Conservation (phyloP, 2,888 invertebrate species). For the Lingula anatina region DNA sequence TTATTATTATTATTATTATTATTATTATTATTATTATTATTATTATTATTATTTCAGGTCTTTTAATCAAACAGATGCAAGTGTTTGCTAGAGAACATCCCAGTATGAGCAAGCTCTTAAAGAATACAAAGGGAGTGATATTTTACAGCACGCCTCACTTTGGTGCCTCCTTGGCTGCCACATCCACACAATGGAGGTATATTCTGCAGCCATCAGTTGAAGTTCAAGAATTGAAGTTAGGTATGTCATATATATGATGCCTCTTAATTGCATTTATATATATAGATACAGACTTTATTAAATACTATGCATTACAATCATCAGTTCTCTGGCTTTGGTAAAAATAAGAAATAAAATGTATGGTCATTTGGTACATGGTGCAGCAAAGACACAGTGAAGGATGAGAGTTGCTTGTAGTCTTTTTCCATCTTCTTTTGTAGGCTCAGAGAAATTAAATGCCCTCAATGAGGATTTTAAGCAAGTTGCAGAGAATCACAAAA, state of each 20-base stretch:
- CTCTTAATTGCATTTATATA: not conserved
- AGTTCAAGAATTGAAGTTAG: constrained; percentile 73
- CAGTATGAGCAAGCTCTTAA: constrained; percentile 59
- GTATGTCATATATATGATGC: constrained; percentile 53
- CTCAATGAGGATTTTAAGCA: too few relatives aligned
- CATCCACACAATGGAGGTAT: constrained; percentile 65
- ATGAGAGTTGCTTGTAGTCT: too few relatives aligned
- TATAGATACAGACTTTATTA: too few relatives aligned
- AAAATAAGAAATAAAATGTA: too few relatives aligned
- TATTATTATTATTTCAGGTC: constrained; percentile 51
- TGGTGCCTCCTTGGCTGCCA: constrained; percentile 68
- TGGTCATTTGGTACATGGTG: too few relatives aligned
- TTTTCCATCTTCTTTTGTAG: too few relatives aligned
- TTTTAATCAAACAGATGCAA: constrained; percentile 81
- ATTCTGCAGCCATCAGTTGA: constrained; percentile 82
- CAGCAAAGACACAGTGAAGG: too few relatives aligned
- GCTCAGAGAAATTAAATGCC: too few relatives aligned
- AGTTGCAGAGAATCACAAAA: too few relatives aligned
- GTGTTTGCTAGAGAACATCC: constrained; percentile 54
- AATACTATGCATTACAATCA: too few relatives aligned
- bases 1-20: not conserved
- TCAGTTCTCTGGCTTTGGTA: too few relatives aligned
- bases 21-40: not conserved
- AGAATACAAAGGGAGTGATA: constrained; percentile 74
- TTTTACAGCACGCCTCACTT: constrained; percentile 88